Evolutionary conservation across 2,797 vertebrate species (phyloP).

Genomic region (Numenius phaeopus): DNA sequence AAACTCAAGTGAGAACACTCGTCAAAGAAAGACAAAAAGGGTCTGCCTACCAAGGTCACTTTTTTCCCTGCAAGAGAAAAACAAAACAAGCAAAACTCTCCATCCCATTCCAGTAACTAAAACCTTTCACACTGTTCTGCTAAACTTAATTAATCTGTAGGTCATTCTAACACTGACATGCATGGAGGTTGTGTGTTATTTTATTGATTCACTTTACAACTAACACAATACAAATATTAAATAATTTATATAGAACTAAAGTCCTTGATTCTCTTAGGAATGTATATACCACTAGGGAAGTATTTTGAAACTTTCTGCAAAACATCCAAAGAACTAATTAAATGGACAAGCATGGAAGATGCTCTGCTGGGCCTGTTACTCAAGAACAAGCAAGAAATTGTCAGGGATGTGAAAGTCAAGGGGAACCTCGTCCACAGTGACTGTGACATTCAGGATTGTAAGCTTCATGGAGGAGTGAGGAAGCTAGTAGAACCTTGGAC

Average conservation of each 20-base stretch:
- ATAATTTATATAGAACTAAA: constrained; percentile 47
- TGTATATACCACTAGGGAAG: neutral
- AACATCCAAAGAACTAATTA: neutral
- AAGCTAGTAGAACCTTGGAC: neutral
- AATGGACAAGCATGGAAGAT: neutral
- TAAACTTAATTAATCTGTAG: constrained; percentile 45
- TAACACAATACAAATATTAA: constrained; percentile 49
- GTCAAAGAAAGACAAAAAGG: constrained; percentile 37
- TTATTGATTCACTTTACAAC: constrained; percentile 17
- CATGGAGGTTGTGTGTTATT: neutral
- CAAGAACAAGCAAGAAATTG: neutral
- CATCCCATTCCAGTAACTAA: constrained; percentile 49
- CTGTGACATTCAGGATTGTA: neutral
- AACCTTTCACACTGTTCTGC: constrained; percentile 42
- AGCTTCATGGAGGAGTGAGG: neutral
- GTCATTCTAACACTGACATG: constrained; percentile 21
- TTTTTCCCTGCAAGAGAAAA: neutral
- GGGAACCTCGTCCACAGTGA: neutral
- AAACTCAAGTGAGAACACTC: constrained; percentile 10
- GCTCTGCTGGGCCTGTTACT: neutral
- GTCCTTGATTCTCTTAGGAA: constrained; percentile 49
- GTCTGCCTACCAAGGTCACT: constrained; percentile 35
- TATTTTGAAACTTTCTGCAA: constrained; percentile 37
- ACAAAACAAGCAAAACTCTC: neutral
- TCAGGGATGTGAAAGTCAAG: neutral